Evolutionary conservation across 2,888 invertebrate species (phyloP), one percentile per base, ranked within the genome.

Genomic region (Criorhina ranunculi): DNA sequence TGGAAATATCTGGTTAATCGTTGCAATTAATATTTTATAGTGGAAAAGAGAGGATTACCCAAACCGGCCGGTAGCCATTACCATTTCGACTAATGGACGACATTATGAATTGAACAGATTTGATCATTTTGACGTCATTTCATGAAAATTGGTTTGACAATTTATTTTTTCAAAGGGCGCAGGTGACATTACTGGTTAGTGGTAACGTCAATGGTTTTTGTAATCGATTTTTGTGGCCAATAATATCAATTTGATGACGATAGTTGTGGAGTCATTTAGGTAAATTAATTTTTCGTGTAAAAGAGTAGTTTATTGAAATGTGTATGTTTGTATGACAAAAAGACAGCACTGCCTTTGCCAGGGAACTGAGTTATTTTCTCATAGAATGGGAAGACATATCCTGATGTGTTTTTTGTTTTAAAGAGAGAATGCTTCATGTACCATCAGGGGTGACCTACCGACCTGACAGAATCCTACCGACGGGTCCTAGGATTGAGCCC

Each of bases 11-110:
- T 51, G 62, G 64, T 35, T 76, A 64, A 57, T 51, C 17, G 44
- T 69, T 51, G 44, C 53, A 69, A 64, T 64, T 55, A 76, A 76
- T 75, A 69, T 60, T 46, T 80, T 53, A 62, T 53, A 12, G 37
- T 12, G 69, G 57, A 46, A 8, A 33, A 44, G 46, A 46, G 9
- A 33, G 62, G 46, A 46, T 62, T 62, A 62, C 1, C 24, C 24
- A 24, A 24, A 46, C 33, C 62, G 33, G 31, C 33, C 29, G 40
- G 17, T 62, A 33, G 46, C n/a, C 62, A 33, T 33, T 49, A 2
- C 31, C 60, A 12, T 60, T 72, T 24, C 60, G 72, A 15, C 51
- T 51, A 60, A 51, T 51, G 49, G 33, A 19, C 29, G 35, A 29
- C 40, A 40, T 60, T 72, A 72, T 60, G 72, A 60, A 60, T 33